Percentiles rank a stretch among this genome's conserved stretches.
Evolutionary conservation across 2,797 vertebrate genomes (phyloP).

Genomic region (Labroides dimidiatus): DNA sequence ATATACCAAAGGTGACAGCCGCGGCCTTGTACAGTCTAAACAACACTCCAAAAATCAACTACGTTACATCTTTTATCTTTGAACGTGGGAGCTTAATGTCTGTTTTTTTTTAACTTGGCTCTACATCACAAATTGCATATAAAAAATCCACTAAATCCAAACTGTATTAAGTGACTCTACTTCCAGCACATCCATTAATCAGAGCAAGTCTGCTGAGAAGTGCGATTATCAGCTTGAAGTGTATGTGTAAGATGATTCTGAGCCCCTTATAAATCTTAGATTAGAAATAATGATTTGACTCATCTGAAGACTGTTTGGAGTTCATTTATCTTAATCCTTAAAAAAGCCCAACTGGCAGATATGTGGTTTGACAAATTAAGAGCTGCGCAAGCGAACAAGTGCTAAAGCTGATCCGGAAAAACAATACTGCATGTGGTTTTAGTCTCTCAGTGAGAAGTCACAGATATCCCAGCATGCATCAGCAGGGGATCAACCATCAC

Average conservation of each 20-base stretch:
- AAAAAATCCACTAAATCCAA: not conserved
- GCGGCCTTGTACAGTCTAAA: no score
- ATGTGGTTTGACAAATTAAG: conserved; percentile 20
- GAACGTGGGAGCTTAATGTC: no score
- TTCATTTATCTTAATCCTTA: not conserved
- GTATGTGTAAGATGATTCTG: not conserved
- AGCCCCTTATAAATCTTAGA: not conserved
- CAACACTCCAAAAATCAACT: no score
- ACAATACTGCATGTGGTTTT: conserved; percentile 37
- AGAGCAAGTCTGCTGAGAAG: not conserved
- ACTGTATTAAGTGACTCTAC: no score
- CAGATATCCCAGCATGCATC: conserved; percentile 44
- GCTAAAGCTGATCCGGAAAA: conserved; percentile 16
- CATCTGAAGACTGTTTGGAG: not conserved
- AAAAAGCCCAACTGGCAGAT: not conserved
- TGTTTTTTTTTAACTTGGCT: not conserved
- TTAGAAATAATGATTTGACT: not conserved
- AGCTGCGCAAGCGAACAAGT: conserved; percentile 12
- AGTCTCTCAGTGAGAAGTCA: conserved; percentile 48
- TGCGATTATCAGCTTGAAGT: not conserved
- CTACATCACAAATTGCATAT: not conserved
- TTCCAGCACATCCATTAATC: not conserved
- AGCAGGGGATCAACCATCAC: conserved; percentile 44
- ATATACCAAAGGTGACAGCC: no score
- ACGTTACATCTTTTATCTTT: no score